Evolutionary conservation across 1,140 invertebrate species (phyloP), one percentile per base, ranked within the genome.

Genomic region (Procambarus clarkii): DNA sequence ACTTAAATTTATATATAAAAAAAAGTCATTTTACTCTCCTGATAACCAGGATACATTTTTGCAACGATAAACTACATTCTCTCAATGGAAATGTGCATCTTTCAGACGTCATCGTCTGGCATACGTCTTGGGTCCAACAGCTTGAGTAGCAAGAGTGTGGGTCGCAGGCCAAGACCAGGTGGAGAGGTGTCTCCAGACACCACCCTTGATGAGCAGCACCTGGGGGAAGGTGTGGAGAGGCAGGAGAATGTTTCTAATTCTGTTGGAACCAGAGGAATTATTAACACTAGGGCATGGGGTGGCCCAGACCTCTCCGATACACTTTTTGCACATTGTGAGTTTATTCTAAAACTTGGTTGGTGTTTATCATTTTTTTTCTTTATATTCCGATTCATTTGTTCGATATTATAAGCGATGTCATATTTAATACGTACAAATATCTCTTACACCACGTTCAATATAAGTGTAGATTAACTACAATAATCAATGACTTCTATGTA

Each of bases 271-370:
- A 64, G 46, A 45, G 11, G 44, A 15, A 58, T 50, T n/a, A 9
- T 91, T 3, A 34, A 2, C 58, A 69, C 44, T 24, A 50, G 18
- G 0, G 60, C 60, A 0, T 91, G 88, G 88, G 82, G 13, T 34
- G 88, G 84, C 8, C 82, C 81, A 3, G 34, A 24, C 50, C 88
- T 90, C 2, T 77, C 11, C n/a, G 50, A 90, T n/a, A 77, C 88
- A 11, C 88, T 90, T 13, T 91, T 85, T 50, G 54, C 34, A 50
- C 54, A 79, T 18, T 91, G 88, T 91, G 48, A 91, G 81, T 81
- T 64, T 21, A 15, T 24, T 79, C 79, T 34, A 34, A 34, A 34
- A 34, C 34, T 34, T 34, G 34, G 34, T 34, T 34, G 34, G 1
- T 34, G 34, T 34, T 34, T 34, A 34, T 34, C 34, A 34, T 34